These are phyloP conservation scores for Perca flavescens DNA, from an alignment of 2,113 vertebrate genomes.

Conservation along the genomic window DNA sequence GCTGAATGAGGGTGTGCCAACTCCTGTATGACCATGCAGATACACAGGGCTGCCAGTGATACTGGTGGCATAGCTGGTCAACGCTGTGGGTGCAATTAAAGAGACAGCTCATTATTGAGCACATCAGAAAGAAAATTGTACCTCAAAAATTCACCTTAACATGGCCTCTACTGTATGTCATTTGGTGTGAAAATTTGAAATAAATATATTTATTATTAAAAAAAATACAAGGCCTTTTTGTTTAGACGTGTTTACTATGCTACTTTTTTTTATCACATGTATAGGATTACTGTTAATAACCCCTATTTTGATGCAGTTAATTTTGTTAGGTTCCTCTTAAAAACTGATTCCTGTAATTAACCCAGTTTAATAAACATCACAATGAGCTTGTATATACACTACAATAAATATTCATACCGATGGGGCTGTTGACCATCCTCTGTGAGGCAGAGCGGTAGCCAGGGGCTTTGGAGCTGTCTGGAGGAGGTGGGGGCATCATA, in stretches of 20 bases:
- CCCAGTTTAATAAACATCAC: neutral
- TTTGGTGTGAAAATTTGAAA: no score
- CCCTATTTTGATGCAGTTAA: neutral
- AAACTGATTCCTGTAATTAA: neutral
- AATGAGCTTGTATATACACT: neutral
- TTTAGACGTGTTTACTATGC: neutral
- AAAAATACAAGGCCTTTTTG: neutral
- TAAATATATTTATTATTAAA: neutral
- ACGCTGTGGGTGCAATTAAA: slow-evolving; percentile 79
- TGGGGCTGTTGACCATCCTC: slow-evolving; percentile 93
- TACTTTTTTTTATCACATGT: neutral
- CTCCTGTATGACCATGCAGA: slow-evolving; percentile 91
- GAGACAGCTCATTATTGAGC: slow-evolving; percentile 86
- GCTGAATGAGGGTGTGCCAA: slow-evolving; percentile 96
- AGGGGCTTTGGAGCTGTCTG: slow-evolving; percentile 95
- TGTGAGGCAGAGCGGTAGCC: slow-evolving; percentile 94
- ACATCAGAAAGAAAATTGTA: slow-evolving; percentile 75
- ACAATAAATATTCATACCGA: slow-evolving; percentile 83
- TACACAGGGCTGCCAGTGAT: slow-evolving; percentile 96
- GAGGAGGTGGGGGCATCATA: slow-evolving; percentile 88
- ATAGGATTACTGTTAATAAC: neutral
- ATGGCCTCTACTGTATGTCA: no score
- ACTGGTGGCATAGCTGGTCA: slow-evolving; percentile 95
- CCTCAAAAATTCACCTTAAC: neutral
- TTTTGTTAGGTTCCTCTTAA: neutral